Evolutionary conservation across 53 echinoderm and acorn worm genomes (phyloP).

Genomic region (Stichopus horrens): DNA sequence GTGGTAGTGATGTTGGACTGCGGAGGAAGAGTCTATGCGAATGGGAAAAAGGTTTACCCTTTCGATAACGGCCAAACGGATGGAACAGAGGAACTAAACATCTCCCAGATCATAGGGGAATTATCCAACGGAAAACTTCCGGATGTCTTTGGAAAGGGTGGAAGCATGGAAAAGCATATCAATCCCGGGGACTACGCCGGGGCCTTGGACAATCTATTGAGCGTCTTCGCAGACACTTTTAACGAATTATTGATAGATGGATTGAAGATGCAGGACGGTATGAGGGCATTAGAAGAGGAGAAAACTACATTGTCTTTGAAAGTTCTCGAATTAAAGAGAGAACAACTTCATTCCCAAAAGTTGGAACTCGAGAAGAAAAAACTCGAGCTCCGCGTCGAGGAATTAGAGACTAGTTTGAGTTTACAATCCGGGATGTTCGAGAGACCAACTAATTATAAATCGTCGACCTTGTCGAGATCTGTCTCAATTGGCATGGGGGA

Average conservation of each 20-base stretch:
- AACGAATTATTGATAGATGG: constrained; percentile 89
- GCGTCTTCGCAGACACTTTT: constrained; percentile 81
- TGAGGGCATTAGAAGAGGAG: constrained; percentile 79
- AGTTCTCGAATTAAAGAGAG: constrained; percentile 82
- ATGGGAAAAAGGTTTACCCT: constrained; percentile 89
- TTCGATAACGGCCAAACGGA: constrained; percentile 59
- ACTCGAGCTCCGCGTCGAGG: constrained; percentile 83
- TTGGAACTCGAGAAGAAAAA: constrained; percentile 90
- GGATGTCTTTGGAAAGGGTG: constrained; percentile 71
- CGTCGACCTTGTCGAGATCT: constrained; percentile 68
- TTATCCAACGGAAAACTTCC: constrained; percentile 46
- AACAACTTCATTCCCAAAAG: constrained; percentile 84
- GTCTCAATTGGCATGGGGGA: constrained; percentile 64
- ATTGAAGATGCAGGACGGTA: constrained; percentile 75
- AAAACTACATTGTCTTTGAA: constrained; percentile 86
- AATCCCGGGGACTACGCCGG: constrained; percentile 76
- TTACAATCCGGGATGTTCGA: constrained; percentile 32
- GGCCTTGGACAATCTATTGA: constrained; percentile 77
- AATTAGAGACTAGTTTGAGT: constrained; percentile 72
- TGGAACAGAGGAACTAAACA: constrained; percentile 46
- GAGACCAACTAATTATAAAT: constrained; percentile 24
- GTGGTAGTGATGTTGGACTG: constrained; percentile 92
- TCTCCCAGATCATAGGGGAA: constrained; percentile 21
- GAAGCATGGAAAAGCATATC: constrained; percentile 72
- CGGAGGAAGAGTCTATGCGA: constrained; percentile 92